Evolutionary conservation across 1,140 invertebrate species (phyloP).

Genomic region (Achroia grisella): DNA sequence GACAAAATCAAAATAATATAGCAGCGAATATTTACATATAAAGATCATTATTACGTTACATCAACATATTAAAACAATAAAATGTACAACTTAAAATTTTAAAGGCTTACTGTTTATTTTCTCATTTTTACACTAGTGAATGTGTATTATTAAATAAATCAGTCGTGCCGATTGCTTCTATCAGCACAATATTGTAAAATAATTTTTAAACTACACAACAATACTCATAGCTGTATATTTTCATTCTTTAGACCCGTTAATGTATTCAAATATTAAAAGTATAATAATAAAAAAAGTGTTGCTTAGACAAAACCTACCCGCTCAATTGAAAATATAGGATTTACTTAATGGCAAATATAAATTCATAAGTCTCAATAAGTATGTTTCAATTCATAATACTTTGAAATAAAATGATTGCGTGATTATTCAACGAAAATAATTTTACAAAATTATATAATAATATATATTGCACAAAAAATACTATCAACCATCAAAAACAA

Average conservation of each 20-base stretch:
- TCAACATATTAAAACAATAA: constrained; percentile 43
- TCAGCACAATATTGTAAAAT: constrained; percentile 17
- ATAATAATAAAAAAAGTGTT: too few species aligned
- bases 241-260: too few species aligned
- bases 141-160: constrained; percentile 20
- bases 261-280: too few species aligned
- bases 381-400: constrained; percentile 3
- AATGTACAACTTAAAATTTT: constrained; percentile 65
- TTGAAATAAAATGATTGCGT: not conserved
- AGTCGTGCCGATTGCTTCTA: constrained; percentile 38
- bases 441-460: constrained; percentile 29
- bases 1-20: constrained; percentile 54
- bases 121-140: too few species aligned
- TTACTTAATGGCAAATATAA: constrained; percentile 1
- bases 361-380: not conserved
- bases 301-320: too few species aligned
- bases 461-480: constrained; percentile 47
- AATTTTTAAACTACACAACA: too few species aligned
- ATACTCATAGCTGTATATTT: too few species aligned
- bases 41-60: constrained; percentile 33
- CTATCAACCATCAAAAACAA: constrained; percentile 17
- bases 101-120: constrained; percentile 19
- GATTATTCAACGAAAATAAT: constrained; percentile 2
- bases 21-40: constrained; percentile 62
- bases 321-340: not conserved